Conservation (phyloP, 2,113 vertebrate species). For the Gulo gulo region DNA sequence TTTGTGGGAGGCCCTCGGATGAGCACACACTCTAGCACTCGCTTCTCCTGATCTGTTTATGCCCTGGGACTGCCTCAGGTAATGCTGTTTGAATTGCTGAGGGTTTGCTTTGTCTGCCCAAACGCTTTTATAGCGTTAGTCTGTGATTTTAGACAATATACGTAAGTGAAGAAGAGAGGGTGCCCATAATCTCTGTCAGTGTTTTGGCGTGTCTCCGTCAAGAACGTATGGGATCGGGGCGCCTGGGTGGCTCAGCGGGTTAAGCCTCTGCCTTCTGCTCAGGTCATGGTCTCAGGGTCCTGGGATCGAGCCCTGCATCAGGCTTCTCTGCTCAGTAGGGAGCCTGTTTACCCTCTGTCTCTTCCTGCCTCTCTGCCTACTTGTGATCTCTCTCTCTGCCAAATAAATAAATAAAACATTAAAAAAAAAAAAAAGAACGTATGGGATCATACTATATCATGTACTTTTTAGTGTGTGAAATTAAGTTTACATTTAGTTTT, state of each 20-base stretch:
- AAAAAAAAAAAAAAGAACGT: too few relatives aligned
- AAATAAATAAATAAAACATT: too few relatives aligned
- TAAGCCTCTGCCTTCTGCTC: too few relatives aligned
- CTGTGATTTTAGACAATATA: background rate
- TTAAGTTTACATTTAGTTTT: background rate
- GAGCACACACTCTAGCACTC: background rate
- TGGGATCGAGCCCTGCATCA: too few relatives aligned
- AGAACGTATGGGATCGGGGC: background rate
- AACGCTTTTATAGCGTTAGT: background rate
- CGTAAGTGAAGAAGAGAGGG: background rate
- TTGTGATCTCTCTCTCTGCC: too few relatives aligned
- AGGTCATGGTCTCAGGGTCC: too few relatives aligned
- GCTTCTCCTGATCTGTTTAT: background rate
- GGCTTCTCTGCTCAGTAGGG: too few relatives aligned
- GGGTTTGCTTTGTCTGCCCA: background rate
- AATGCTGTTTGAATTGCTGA: background rate
- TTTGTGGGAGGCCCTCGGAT: background rate
- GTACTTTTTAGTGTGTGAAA: background rate
- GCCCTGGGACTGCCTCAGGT: background rate
- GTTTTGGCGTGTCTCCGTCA: background rate
- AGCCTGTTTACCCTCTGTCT: too few relatives aligned
- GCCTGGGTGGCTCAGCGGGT: too few relatives aligned
- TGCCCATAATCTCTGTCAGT: background rate
- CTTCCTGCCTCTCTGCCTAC: too few relatives aligned
- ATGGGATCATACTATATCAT: background rate